Conservation (phyloP, 1,140 invertebrate species). For the Charaxes varanes region DNA sequence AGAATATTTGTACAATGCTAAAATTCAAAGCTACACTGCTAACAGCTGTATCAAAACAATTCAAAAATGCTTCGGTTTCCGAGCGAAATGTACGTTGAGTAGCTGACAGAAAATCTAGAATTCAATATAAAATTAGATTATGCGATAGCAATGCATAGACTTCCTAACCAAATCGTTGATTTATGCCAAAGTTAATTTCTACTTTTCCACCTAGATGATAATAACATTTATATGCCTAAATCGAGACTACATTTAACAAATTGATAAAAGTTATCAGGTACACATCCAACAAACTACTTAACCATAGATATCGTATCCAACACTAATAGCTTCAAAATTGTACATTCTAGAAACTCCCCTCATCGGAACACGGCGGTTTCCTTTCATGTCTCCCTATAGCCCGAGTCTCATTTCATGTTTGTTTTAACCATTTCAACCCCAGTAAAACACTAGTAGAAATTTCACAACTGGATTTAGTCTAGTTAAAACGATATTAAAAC, state of each 20-base stretch:
- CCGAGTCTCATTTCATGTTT: slow-evolving; percentile 25
- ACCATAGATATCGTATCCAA: slow-evolving; percentile 72
- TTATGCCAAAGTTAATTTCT: too few species aligned
- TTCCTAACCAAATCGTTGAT: too few species aligned
- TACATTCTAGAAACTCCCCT: slow-evolving; percentile 39
- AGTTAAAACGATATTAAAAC: slow-evolving; percentile 18
- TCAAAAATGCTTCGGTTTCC: too few species aligned
- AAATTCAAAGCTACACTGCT: too few species aligned
- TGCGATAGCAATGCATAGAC: too few species aligned
- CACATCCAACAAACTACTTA: slow-evolving; percentile 45
- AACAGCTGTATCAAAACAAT: too few species aligned
- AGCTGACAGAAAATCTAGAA: too few species aligned
- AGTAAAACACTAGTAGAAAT: slow-evolving; percentile 24
- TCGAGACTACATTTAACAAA: slow-evolving; percentile 15
- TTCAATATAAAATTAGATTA: too few species aligned
- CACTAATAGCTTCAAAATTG: slow-evolving; percentile 54
- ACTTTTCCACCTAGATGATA: too few species aligned
- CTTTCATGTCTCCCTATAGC: slow-evolving; percentile 24
- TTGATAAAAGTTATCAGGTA: slow-evolving; percentile 33
- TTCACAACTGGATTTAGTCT: slow-evolving; percentile 21
- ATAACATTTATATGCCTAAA: too few species aligned
- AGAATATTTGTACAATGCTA: too few species aligned
- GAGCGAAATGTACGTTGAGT: too few species aligned
- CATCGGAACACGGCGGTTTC: slow-evolving; percentile 24
- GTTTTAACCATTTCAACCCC: slow-evolving; percentile 21